Conservation (phyloP, 2,113 vertebrate species). For the Aspiorhynchus laticeps region DNA sequence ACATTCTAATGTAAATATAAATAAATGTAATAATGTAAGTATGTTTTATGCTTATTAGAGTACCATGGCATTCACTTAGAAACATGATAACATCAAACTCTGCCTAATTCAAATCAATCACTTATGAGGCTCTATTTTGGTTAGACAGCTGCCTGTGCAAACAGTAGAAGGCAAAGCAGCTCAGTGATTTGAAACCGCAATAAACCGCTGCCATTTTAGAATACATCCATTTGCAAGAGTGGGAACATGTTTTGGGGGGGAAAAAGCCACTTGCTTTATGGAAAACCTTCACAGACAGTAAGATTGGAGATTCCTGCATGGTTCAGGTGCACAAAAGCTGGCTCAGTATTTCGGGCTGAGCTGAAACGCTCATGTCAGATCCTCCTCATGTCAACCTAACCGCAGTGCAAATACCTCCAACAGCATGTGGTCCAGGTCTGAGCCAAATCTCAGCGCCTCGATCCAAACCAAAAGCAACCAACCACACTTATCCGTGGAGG, state of each 20-base stretch:
- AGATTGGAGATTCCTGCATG: background rate
- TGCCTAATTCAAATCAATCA: background rate
- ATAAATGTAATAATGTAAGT: too few species aligned
- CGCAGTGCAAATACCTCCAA: slow-evolving; percentile 66
- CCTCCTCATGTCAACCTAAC: slow-evolving; percentile 61
- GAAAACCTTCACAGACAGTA: background rate
- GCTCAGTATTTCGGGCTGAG: slow-evolving; percentile 25
- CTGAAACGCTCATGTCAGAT: slow-evolving; percentile 49
- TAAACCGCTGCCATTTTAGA: slow-evolving; percentile 8
- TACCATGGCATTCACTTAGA: background rate
- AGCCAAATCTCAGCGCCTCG: slow-evolving; percentile 59
- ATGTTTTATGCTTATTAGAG: background rate
- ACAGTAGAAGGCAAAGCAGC: background rate
- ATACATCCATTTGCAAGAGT: background rate
- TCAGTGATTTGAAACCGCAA: background rate
- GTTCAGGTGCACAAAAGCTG: slow-evolving; percentile 39
- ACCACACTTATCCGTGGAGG: slow-evolving; percentile 29
- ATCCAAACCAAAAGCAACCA: slow-evolving; percentile 39
- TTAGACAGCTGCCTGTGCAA: background rate
- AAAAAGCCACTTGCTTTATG: background rate
- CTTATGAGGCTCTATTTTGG: background rate
- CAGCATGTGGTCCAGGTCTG: slow-evolving; percentile 62
- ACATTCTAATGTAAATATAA: background rate
- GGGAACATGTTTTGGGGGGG: background rate
- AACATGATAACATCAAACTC: background rate